phyloP scores from a whole-genome alignment of 2,113 vertebrate species.

The Noturus placidus region DNA sequence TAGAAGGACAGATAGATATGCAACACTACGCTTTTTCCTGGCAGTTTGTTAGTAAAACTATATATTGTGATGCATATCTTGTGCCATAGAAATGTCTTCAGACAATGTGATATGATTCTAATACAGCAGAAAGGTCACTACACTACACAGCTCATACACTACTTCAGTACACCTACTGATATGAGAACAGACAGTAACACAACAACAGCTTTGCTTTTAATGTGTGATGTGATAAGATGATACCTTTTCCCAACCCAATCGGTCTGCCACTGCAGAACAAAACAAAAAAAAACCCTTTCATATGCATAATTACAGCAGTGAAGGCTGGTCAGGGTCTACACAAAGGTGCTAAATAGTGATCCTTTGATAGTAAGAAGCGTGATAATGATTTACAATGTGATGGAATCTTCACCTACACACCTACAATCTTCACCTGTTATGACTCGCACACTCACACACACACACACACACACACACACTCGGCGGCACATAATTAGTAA shows the following conservation, averaged over 20 bases:
- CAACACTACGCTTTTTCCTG: not conserved
- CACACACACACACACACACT: slow-evolving; percentile 19
- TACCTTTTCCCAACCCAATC: slow-evolving; percentile 6
- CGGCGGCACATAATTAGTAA: not conserved
- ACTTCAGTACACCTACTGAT: not conserved
- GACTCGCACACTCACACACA: slow-evolving; percentile 17
- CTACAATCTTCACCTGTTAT: not conserved
- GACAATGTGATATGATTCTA: not conserved
- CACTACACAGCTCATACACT: not conserved
- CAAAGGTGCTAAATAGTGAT: not conserved
- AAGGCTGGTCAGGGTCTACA: not conserved
- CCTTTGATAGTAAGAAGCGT: not conserved
- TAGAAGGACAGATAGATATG: no score
- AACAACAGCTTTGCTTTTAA: slow-evolving; percentile 6
- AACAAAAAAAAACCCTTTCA: slow-evolving; percentile 3
- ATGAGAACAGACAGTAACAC: not conserved
- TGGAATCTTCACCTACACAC: not conserved
- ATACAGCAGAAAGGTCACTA: not conserved
- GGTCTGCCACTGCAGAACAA: not conserved
- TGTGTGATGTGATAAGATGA: not conserved
- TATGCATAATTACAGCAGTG: slow-evolving; percentile 12
- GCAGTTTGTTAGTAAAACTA: not conserved
- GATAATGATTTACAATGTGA: slow-evolving; percentile 20
- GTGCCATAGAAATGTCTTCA: not conserved
- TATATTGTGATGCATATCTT: not conserved